phyloP scores from a whole-genome alignment of 2,797 vertebrate species.

The Gymnothorax javanicus region DNA sequence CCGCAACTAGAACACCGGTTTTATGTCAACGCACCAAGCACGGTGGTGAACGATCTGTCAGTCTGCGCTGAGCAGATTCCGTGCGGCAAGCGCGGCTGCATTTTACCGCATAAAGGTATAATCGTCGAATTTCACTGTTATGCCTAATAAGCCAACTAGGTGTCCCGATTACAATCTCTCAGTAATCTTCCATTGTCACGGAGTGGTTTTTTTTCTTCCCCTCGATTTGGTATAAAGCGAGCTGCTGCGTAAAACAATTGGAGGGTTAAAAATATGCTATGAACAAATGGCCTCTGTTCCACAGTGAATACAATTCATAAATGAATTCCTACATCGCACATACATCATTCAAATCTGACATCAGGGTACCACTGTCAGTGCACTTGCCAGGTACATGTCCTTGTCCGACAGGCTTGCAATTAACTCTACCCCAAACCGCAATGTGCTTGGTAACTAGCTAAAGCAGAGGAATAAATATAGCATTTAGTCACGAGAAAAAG shows the following conservation, averaged over 20 bases:
- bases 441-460: not conserved
- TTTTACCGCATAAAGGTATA: not conserved
- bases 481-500: not conserved
- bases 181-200: not conserved
- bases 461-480: not conserved
- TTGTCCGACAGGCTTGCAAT: not conserved
- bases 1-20: not conserved
- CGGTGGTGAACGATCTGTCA: not conserved
- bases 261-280: not conserved
- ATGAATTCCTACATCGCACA: not conserved
- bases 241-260: not conserved
- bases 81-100: not conserved
- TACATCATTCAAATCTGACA: not conserved
- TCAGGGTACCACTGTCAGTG: not conserved
- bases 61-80: not conserved
- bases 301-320: not conserved
- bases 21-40: not conserved
- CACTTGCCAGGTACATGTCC: not conserved
- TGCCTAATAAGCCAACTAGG: not conserved
- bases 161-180: not conserved
- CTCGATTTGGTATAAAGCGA: not conserved
- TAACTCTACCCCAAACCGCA: not conserved
- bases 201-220: not conserved
- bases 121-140: not conserved
- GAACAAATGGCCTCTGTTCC: not conserved